phyloP scores from a whole-genome alignment of 2,797 vertebrate genomes.

The Mormyrus proboscirostris region DNA sequence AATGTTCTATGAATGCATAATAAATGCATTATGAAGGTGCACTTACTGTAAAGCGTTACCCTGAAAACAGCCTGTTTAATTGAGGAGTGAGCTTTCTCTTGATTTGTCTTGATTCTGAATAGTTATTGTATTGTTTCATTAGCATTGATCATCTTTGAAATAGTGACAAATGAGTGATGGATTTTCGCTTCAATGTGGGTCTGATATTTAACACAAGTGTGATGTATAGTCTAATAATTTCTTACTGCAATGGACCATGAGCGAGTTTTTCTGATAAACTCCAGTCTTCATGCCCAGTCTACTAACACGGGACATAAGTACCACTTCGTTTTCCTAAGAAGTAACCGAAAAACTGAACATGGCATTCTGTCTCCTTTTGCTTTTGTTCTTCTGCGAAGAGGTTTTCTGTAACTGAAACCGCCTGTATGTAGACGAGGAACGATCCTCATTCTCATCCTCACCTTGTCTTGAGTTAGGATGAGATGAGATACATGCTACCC shows the following conservation, averaged over 20 bases:
- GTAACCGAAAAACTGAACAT: neutral
- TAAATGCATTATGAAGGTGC: no score
- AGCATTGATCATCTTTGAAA: neutral
- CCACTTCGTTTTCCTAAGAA: neutral
- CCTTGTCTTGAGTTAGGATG: neutral
- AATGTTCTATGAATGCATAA: no score
- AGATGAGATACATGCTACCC: neutral
- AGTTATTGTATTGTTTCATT: neutral
- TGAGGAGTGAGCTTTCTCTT: neutral
- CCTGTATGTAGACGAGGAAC: neutral
- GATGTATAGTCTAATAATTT: neutral
- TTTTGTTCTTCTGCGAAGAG: neutral
- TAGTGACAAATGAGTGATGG: neutral
- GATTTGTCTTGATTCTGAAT: neutral
- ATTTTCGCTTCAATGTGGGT: neutral
- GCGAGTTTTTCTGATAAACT: neutral
- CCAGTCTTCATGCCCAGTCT: neutral
- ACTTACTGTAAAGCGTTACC: no score
- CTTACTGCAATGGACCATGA: neutral
- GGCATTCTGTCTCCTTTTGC: neutral
- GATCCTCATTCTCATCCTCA: neutral
- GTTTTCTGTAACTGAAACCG: neutral
- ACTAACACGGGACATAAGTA: neutral
- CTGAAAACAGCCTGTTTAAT: neutral
- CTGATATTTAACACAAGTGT: neutral